These are phyloP conservation scores for Limnephilus auricula DNA, from an alignment of 2,888 invertebrate species.

Conservation along the genomic window DNA sequence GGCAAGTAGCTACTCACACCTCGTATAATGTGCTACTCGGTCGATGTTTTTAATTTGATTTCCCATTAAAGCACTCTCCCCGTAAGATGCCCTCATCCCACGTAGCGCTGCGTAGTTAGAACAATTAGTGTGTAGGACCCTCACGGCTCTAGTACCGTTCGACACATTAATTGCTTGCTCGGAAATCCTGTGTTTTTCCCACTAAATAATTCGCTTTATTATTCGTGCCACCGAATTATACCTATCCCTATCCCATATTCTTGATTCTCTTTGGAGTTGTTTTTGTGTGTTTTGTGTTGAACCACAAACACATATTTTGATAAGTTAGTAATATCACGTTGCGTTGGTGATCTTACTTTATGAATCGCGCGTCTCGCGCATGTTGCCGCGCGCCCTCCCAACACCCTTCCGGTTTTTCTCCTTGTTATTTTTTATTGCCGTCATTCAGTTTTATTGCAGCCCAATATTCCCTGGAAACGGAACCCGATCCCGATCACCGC, in stretches of 20 bases:
- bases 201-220: background rate
- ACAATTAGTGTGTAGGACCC: slow-evolving; percentile 22
- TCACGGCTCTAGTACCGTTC: slow-evolving; percentile 5
- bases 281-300: background rate
- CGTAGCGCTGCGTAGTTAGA: background rate
- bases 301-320: background rate
- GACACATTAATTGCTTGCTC: slow-evolving; percentile 5
- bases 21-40: background rate
- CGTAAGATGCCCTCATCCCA: background rate
- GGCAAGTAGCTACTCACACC: background rate
- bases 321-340: background rate
- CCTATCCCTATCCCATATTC: background rate
- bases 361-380: background rate
- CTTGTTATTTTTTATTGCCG: slow-evolving; percentile 42
- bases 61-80: background rate
- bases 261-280: background rate
- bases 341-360: background rate
- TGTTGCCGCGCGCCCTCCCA: background rate
- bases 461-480: slow-evolving; percentile 18
- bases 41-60: background rate
- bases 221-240: background rate
- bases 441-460: slow-evolving; percentile 11
- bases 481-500: background rate
- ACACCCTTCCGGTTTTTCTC: slow-evolving; percentile 12
- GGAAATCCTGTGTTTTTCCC: background rate